Conservation (phyloP, 30 jellyfish, hydroid and myxozoan genomes). For the Pelagia noctiluca region DNA sequence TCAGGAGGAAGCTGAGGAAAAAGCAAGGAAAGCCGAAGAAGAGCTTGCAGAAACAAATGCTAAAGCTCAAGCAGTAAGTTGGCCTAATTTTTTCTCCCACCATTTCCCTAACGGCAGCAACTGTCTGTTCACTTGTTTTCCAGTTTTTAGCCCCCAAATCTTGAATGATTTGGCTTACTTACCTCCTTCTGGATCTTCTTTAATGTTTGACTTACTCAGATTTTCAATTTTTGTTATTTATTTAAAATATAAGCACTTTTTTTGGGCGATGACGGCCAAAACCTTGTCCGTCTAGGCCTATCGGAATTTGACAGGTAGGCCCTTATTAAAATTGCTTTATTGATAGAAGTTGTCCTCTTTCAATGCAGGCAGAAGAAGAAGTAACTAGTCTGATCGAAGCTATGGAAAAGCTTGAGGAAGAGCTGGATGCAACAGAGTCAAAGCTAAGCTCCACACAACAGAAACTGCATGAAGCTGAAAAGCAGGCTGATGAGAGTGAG, state of each 20-base stretch:
- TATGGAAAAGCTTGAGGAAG: slow-evolving; percentile 84
- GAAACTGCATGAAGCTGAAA: slow-evolving; percentile 87
- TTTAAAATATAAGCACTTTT: no score
- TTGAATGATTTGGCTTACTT: no score
- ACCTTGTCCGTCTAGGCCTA: no score
- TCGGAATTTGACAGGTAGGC: no score
- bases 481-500: slow-evolving; percentile 97
- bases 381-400: slow-evolving; percentile 78
- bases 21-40: slow-evolving; percentile 86
- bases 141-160: background rate
- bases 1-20: slow-evolving; percentile 92
- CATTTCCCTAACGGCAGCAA: background rate
- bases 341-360: background rate
- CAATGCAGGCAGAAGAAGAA: slow-evolving; percentile 87
- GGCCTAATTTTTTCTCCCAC: background rate
- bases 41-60: slow-evolving; percentile 88
- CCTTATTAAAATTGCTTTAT: background rate
- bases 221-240: no score
- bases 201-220: no score
- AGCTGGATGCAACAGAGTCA: slow-evolving; percentile 88
- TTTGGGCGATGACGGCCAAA: no score
- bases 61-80: slow-evolving; percentile 88
- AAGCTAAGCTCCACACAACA: slow-evolving; percentile 65
- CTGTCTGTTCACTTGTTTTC: slow-evolving; percentile 51
- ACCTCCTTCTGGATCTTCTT: no score